Percentiles rank a stretch among this genome's conserved stretches.
phyloP scores from a whole-genome alignment of 2,113 vertebrate species.

The Sturnira hondurensis region DNA sequence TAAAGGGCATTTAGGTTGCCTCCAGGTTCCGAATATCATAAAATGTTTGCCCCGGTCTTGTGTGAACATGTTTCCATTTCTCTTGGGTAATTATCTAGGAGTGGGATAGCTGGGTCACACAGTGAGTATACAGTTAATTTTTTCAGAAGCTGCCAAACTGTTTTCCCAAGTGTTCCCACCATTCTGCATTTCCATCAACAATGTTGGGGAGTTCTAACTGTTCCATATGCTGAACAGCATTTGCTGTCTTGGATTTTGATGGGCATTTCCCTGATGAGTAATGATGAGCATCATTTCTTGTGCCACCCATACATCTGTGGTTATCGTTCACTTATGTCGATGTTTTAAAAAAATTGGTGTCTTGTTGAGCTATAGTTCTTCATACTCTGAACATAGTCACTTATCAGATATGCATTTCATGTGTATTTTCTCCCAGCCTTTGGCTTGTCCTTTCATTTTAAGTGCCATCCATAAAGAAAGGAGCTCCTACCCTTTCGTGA shows the following conservation, averaged over 20 bases:
- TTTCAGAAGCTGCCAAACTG: background rate
- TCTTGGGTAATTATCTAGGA: background rate
- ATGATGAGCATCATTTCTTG: background rate
- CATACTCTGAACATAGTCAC: background rate
- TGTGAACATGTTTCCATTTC: constrained; percentile 3
- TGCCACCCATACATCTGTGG: background rate
- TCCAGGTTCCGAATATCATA: background rate
- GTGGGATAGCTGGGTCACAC: background rate
- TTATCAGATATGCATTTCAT: background rate
- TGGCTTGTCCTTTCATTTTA: background rate
- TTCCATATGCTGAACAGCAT: background rate
- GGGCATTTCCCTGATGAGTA: background rate
- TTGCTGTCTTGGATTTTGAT: background rate
- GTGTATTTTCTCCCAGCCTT: background rate
- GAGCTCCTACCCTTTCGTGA: too few relatives aligned
- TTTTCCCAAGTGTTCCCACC: background rate
- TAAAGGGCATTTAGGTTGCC: background rate
- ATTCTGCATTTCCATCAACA: background rate
- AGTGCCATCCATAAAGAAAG: too few relatives aligned
- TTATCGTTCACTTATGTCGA: background rate
- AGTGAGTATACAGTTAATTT: background rate
- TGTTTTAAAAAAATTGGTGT: background rate
- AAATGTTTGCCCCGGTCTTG: background rate
- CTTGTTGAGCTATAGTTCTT: background rate
- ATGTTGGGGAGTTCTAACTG: background rate